phyloP scores from a whole-genome alignment of 2,797 vertebrate species.

The Xenopus petersii region DNA sequence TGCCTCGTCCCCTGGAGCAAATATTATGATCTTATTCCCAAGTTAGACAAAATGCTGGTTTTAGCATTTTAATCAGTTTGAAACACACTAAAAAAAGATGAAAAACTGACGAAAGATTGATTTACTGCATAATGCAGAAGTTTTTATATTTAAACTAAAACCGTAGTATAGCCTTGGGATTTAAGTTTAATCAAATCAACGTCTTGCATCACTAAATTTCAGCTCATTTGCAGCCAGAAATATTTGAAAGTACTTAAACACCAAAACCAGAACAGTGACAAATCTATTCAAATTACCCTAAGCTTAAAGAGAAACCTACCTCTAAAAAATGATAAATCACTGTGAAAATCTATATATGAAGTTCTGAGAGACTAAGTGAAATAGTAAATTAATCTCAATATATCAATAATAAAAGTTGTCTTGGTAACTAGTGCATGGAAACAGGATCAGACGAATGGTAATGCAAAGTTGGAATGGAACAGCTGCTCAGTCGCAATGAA shows the following conservation, averaged over 20 bases:
- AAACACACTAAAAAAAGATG: constrained; percentile 24
- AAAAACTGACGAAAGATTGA: constrained; percentile 32
- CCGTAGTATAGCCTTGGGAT: constrained; percentile 30
- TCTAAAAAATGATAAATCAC: no score
- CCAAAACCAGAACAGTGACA: constrained; percentile 14
- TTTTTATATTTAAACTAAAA: constrained; percentile 33
- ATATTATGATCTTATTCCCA: constrained; percentile 41
- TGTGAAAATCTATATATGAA: no score
- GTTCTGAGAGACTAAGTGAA: no score
- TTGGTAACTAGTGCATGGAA: not conserved
- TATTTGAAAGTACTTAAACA: constrained; percentile 15
- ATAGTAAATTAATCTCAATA: not conserved
- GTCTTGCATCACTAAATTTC: constrained; percentile 34
- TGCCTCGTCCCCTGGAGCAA: constrained; percentile 27
- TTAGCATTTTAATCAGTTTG: constrained; percentile 43
- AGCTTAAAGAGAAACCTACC: not conserved
- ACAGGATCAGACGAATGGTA: no score
- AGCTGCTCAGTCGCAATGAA: no score
- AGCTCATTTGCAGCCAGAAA: constrained; percentile 18
- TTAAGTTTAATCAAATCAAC: constrained; percentile 35
- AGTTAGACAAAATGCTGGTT: constrained; percentile 33
- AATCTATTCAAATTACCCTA: constrained; percentile 16
- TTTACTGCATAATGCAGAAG: constrained; percentile 20
- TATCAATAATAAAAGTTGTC: not conserved
- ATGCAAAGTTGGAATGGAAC: no score